phyloP scores from a whole-genome alignment of 2,888 invertebrate species.

The Podotricha telesiphe region DNA sequence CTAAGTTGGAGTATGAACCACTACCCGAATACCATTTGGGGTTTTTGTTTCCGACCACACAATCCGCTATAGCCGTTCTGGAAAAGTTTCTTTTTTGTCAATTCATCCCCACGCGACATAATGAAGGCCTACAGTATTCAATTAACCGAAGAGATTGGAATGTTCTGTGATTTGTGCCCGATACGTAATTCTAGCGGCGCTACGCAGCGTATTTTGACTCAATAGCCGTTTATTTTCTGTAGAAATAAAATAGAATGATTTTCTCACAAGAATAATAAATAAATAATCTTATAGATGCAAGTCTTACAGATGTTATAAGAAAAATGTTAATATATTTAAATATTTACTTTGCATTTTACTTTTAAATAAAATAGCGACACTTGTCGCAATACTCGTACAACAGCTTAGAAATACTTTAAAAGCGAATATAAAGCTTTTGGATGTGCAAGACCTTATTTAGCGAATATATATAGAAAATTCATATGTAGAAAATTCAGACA shows the following conservation, averaged over 20 bases:
- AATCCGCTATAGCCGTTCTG: constrained; percentile 59
- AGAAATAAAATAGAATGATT: neutral
- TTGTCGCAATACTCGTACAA: neutral
- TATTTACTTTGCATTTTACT: neutral
- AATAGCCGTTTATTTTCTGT: constrained; percentile 25
- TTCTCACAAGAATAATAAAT: too few species aligned
- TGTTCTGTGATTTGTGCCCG: constrained; percentile 74
- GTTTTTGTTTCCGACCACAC: constrained; percentile 67
- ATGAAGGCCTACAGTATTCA: constrained; percentile 81
- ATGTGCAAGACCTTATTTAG: constrained; percentile 7
- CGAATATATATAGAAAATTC: constrained; percentile 15
- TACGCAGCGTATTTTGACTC: constrained; percentile 58
- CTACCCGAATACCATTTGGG: constrained; percentile 73
- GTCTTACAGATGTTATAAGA: neutral
- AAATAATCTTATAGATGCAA: too few species aligned
- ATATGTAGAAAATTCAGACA: too few species aligned
- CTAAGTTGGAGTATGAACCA: constrained; percentile 61
- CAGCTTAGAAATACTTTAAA: neutral
- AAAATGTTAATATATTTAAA: constrained; percentile 8
- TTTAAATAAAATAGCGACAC: neutral
- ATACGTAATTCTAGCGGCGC: constrained; percentile 67
- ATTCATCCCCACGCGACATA: constrained; percentile 64
- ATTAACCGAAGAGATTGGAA: constrained; percentile 77
- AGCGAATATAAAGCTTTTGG: neutral
- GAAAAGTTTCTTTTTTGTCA: constrained; percentile 75